These are phyloP conservation scores for Malthinus seriepunctatus DNA, from an alignment of 2,888 invertebrate species.

Conservation along the genomic window DNA sequence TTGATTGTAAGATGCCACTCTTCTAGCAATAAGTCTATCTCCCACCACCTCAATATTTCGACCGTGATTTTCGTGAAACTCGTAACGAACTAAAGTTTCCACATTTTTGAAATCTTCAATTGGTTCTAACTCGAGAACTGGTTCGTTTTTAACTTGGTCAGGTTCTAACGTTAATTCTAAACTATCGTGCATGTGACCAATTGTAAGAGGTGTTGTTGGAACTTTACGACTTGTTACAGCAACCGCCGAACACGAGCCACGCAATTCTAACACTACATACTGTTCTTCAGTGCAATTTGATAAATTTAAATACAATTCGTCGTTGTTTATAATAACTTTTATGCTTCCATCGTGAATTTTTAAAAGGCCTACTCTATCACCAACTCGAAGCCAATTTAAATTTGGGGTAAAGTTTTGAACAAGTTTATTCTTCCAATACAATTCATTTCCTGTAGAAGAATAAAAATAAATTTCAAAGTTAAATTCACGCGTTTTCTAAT, in stretches of 20 bases:
- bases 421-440: constrained; percentile 67
- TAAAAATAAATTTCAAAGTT: background rate
- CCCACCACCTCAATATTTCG: constrained; percentile 73
- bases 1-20: constrained; percentile 84
- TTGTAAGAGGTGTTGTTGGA: constrained; percentile 56
- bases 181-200: constrained; percentile 62
- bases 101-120: constrained; percentile 16
- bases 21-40: constrained; percentile 68
- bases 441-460: constrained; percentile 61
- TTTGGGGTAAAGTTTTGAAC: constrained; percentile 71
- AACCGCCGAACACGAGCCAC: constrained; percentile 77
- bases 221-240: constrained; percentile 71
- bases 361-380: constrained; percentile 78
- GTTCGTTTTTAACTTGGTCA: constrained; percentile 27
- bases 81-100: constrained; percentile 53
- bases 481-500: background rate
- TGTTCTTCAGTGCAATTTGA: constrained; percentile 59
- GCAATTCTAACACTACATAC: constrained; percentile 82
- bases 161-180: constrained; percentile 63
- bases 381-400: constrained; percentile 80
- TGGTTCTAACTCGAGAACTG: background rate
- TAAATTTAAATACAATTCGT: constrained; percentile 62
- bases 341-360: constrained; percentile 71
- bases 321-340: constrained; percentile 79
- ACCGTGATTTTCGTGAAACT: constrained; percentile 83